Evolutionary conservation across 2,113 vertebrate species (phyloP), one percentile per base, ranked within the genome.

Genomic region (Haemorhous mexicanus): DNA sequence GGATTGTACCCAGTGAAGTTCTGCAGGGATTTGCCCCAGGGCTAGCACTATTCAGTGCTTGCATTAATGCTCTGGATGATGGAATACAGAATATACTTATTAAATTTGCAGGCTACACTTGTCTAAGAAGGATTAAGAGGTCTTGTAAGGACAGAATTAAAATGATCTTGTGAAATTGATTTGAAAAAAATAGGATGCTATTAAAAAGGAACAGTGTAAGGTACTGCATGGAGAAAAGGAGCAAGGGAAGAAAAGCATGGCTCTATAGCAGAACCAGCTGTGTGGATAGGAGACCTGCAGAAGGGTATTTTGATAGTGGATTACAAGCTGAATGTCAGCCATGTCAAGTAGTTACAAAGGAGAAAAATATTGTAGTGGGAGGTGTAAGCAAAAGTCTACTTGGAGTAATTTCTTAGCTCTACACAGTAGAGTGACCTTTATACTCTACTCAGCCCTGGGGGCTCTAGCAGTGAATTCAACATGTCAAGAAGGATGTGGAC

Each of bases 11-110:
- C 53, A 22, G 39, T 67, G 43, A 63, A 39, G 73, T 94, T 92
- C 80, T 92, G 63, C 72, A 91, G 87, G 56, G 72, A 37, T 84
- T 94, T 94, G 49, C 43, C 75, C 11, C 50, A n/a, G 49, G 70
- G 83, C 56, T 85, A 27, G 39, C 21, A 32, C 39, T 95, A 7
- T n/a, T 93, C 70, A 52, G 16, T 64, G n/a, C 67, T 92, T 90
- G 49, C 72, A 28, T 92, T 94, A 89, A 58, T 73, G 76, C 30
- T 83, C 55, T 58, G 49, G 50, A 44, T 88, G 84, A 77, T 90
- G 72, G 41, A 95, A 89, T 89, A 90, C 50, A 90, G 64, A 95
- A 86, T 86, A 93, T 73, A 72, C 33, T 70, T 93, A 90, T 5
- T 83, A 89, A 88, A 95, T 95, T 80, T 90, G 33, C 59, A 80